These are phyloP conservation scores for Papilio polytes DNA, from an alignment of 1,140 invertebrate genomes.

Conservation along the genomic window DNA sequence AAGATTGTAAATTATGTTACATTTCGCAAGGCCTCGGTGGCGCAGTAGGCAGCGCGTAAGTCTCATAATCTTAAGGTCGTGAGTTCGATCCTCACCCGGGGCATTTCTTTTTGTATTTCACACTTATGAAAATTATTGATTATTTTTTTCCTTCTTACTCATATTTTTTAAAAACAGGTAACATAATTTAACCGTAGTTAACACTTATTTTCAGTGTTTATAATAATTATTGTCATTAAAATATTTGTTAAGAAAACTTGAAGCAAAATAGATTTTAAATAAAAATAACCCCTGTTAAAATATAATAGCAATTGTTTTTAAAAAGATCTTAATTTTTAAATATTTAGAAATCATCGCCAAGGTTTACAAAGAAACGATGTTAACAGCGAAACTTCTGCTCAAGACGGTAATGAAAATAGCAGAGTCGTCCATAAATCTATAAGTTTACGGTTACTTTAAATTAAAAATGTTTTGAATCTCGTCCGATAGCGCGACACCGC, in stretches of 20 bases:
- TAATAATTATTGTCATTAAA: no score
- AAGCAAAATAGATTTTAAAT: no score
- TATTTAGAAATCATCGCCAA: not conserved
- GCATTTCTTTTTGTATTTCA: not conserved
- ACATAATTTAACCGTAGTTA: no score
- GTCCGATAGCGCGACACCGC: conserved; percentile 53
- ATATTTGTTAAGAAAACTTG: no score
- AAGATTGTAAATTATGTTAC: not conserved
- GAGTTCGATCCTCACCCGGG: conserved; percentile 39
- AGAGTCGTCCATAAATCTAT: conserved; percentile 64
- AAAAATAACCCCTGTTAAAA: not conserved
- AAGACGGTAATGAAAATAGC: conserved; percentile 66
- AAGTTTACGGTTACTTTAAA: conserved; percentile 68
- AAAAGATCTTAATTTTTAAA: not conserved
- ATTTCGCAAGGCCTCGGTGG: conserved; percentile 14
- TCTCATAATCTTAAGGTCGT: conserved; percentile 40
- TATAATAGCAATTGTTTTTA: not conserved
- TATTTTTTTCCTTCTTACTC: no score
- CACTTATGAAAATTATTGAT: not conserved
- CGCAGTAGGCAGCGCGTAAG: conserved; percentile 39
- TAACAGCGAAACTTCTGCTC: conserved; percentile 48
- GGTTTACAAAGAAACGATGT: conserved; percentile 15
- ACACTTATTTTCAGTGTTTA: no score
- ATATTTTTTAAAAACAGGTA: no score
- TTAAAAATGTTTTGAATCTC: conserved; percentile 61